Conservation (phyloP, 2,797 vertebrate genomes). For the Myotis planiceps region DNA sequence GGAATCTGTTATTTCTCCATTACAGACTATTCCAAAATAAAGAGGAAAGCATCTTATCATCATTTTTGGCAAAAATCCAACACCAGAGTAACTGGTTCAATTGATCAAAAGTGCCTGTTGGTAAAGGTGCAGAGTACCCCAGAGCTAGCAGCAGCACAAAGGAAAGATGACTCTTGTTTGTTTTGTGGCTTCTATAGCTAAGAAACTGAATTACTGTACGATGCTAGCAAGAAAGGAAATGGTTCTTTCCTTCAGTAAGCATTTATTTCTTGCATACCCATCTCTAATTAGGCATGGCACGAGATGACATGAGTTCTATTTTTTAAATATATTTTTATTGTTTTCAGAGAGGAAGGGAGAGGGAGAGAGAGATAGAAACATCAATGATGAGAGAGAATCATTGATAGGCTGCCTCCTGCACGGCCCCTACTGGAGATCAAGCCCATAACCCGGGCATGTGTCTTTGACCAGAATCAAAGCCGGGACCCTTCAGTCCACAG, state of each 20-base stretch:
- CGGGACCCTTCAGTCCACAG: too few species aligned
- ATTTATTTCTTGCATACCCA: not conserved
- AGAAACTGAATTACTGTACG: not conserved
- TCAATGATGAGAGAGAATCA: too few species aligned
- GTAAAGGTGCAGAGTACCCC: not conserved
- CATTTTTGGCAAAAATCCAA: not conserved
- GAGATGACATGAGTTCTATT: not conserved
- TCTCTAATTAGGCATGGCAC: slow-evolving; percentile 35
- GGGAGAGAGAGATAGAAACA: too few species aligned
- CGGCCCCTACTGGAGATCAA: too few species aligned
- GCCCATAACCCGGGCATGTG: too few species aligned
- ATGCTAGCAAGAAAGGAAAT: not conserved
- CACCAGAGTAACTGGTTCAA: not conserved
- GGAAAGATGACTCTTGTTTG: not conserved
- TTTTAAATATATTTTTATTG: not conserved
- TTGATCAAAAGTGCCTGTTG: not conserved
- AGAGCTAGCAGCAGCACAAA: not conserved
- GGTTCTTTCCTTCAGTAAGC: not conserved
- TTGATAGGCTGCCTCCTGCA: too few species aligned
- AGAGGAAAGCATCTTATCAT: not conserved
- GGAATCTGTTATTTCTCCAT: not conserved
- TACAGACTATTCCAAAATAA: not conserved
- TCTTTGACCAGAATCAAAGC: too few species aligned
- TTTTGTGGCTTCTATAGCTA: not conserved
- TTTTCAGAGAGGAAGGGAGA: too few species aligned